phyloP scores from a whole-genome alignment of 2,888 invertebrate genomes.

The Desoria tigrina region DNA sequence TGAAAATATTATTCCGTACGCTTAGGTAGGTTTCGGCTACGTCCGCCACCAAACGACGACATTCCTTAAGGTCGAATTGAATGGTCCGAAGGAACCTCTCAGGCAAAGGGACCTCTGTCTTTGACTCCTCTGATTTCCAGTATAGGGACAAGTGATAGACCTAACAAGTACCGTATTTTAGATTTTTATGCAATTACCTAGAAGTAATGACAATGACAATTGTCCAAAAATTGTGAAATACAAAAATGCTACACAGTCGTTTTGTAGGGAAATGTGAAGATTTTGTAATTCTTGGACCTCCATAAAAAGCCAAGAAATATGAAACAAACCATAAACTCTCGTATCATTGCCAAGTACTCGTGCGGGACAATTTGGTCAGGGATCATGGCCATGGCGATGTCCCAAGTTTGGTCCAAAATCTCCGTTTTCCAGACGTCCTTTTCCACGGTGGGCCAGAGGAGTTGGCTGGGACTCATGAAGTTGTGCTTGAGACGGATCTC shows the following conservation, averaged over 20 bases:
- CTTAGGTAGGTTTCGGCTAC: background rate
- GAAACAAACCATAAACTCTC: constrained; percentile 14
- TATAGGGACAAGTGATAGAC: too few relatives aligned
- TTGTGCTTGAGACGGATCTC: constrained; percentile 6
- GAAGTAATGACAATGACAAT: too few relatives aligned
- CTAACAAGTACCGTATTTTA: too few relatives aligned
- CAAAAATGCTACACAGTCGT: too few relatives aligned
- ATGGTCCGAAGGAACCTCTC: background rate
- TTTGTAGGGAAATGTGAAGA: too few relatives aligned
- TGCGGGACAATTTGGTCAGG: constrained; percentile 1
- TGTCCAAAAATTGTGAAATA: too few relatives aligned
- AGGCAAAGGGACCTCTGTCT: background rate
- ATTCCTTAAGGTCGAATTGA: background rate
- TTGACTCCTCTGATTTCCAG: background rate
- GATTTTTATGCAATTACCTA: too few relatives aligned
- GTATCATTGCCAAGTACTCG: background rate
- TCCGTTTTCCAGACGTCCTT: constrained; percentile 15
- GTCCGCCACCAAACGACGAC: background rate
- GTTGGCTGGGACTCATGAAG: background rate
- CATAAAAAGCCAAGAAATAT: too few relatives aligned
- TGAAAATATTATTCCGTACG: background rate
- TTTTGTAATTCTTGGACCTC: too few relatives aligned
- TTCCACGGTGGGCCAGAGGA: constrained; percentile 1
- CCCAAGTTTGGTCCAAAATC: background rate
- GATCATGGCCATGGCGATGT: background rate